These are phyloP conservation scores for Dendrolimus kikuchii DNA, from an alignment of 1,140 invertebrate species.

Conservation along the genomic window DNA sequence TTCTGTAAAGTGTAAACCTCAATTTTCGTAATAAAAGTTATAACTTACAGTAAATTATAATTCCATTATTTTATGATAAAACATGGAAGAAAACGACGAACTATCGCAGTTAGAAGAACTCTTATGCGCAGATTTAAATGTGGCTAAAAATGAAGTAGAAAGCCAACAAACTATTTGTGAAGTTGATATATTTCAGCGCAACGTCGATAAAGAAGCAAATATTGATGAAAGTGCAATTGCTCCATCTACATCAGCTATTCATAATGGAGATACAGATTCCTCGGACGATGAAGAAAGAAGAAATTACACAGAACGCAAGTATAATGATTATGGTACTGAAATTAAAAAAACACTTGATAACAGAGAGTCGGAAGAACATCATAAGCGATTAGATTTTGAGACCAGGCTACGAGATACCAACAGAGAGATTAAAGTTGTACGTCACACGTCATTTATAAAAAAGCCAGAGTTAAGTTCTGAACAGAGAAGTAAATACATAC, in stretches of 20 bases:
- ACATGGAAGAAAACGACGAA: constrained; percentile 56
- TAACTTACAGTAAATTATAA: neutral
- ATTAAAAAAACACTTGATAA: constrained; percentile 78
- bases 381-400: constrained; percentile 60
- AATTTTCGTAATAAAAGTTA: too few species aligned
- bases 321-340: constrained; percentile 78
- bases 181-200: constrained; percentile 47
- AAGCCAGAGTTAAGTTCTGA: constrained; percentile 21
- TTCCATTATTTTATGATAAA: constrained; percentile 3
- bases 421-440: constrained; percentile 38
- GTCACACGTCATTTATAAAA: constrained; percentile 28
- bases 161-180: constrained; percentile 23
- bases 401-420: constrained; percentile 50
- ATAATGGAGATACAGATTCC: constrained; percentile 78
- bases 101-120: constrained; percentile 61
- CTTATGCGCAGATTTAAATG: constrained; percentile 47
- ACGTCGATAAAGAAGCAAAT: constrained; percentile 11
- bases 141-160: constrained; percentile 18
- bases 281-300: constrained; percentile 87
- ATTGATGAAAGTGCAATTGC: constrained; percentile 7
- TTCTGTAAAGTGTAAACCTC: too few species aligned
- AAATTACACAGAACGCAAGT: constrained; percentile 80
- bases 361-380: constrained; percentile 50
- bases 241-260: constrained; percentile 59
- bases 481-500: constrained; percentile 29